These are phyloP conservation scores for Bovichtus variegatus DNA, from an alignment of 2,797 vertebrate genomes.

Conservation along the genomic window DNA sequence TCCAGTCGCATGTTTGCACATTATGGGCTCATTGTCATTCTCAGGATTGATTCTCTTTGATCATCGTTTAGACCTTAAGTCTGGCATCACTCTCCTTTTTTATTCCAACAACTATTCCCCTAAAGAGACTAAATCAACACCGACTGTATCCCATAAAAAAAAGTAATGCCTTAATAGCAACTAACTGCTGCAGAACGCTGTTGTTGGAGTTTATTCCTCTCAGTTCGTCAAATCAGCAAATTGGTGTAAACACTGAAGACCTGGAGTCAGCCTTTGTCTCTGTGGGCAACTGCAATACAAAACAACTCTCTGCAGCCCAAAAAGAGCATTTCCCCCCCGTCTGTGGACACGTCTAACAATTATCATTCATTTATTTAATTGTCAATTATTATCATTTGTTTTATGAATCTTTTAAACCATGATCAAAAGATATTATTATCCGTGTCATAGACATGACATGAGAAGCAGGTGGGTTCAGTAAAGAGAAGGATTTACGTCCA, in stretches of 20 bases:
- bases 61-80: conserved; percentile 13
- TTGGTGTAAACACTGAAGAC: conserved; percentile 2
- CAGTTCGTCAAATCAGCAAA: conserved; percentile 5
- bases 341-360: too few relatives aligned
- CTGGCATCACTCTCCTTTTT: conserved; percentile 7
- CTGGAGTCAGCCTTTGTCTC: neutral
- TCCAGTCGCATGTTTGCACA: conserved; percentile 31
- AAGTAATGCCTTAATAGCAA: neutral
- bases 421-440: neutral
- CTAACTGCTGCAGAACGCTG: too few relatives aligned
- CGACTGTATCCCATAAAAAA: neutral
- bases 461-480: neutral
- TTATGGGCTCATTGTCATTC: too few relatives aligned
- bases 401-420: neutral
- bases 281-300: neutral
- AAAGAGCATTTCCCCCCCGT: neutral
- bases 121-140: conserved; percentile 13
- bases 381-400: neutral
- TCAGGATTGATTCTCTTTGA: conserved; percentile 23
- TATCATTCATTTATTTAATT: too few relatives aligned
- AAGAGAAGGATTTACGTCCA: neutral
- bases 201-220: neutral
- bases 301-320: neutral
- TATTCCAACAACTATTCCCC: conserved; percentile 18
- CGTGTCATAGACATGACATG: neutral